Percentiles rank a stretch among this genome's conserved stretches.
phyloP scores from a whole-genome alignment of 2,888 invertebrate species.

The Melikaiella ostensackeni region DNA sequence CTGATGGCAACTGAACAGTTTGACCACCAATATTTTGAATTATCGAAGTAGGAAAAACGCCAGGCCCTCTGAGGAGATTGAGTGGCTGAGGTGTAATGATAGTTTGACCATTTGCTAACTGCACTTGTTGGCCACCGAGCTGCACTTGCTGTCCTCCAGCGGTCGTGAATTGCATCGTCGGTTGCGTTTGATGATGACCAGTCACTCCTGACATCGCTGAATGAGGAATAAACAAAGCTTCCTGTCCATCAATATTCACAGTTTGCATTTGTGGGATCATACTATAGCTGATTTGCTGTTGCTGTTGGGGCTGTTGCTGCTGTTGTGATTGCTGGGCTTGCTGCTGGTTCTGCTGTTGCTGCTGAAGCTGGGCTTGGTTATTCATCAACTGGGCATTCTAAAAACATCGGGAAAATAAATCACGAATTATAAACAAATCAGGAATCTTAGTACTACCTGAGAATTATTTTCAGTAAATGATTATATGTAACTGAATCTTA shows the following conservation, averaged over 20 bases:
- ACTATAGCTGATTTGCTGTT: conserved; percentile 78
- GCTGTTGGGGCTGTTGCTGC: conserved; percentile 79
- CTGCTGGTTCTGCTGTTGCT: conserved; percentile 75
- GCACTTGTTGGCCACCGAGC: conserved; percentile 75
- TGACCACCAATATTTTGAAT: conserved; percentile 84
- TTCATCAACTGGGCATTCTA: conserved; percentile 73
- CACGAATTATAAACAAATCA: no score
- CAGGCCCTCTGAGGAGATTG: conserved; percentile 85
- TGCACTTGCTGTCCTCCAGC: conserved; percentile 75
- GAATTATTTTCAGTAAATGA: no score
- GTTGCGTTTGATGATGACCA: conserved; percentile 77
- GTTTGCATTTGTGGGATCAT: conserved; percentile 91
- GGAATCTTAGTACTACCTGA: no score
- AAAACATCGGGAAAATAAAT: conserved; percentile 15
- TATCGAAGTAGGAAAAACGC: conserved; percentile 83
- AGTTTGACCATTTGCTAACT: conserved; percentile 77
- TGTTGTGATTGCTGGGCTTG: conserved; percentile 77
- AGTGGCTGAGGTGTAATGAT: conserved; percentile 77
- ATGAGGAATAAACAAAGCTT: conserved; percentile 93
- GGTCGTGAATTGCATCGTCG: conserved; percentile 74
- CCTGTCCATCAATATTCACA: conserved; percentile 94
- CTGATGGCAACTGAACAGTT: conserved; percentile 84
- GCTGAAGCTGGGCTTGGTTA: conserved; percentile 67
- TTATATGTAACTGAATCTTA: conserved; percentile 51
- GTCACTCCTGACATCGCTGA: conserved; percentile 80